Evolutionary conservation across 2,113 vertebrate genomes (phyloP).

Genomic region (Tichodroma muraria): DNA sequence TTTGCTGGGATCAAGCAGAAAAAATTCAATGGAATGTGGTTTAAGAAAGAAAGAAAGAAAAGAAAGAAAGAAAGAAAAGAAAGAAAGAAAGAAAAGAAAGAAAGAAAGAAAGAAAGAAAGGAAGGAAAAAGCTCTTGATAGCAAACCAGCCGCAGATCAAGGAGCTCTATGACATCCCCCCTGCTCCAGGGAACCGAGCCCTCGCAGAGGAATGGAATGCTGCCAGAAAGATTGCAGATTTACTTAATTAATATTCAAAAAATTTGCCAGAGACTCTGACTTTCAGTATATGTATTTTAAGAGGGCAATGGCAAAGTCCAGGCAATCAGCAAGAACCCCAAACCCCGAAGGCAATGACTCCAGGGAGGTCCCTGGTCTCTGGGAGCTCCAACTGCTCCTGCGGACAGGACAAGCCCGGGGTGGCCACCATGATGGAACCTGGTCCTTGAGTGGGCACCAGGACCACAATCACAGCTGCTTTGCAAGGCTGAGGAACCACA

Average conservation of each 20-base stretch:
- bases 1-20: conserved; percentile 28
- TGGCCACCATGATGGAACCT: neutral
- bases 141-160: conserved; percentile 48
- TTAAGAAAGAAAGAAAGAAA: neutral
- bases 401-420: neutral
- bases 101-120: neutral
- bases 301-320: neutral
- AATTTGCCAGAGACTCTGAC: neutral
- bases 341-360: neutral
- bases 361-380: neutral
- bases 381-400: neutral
- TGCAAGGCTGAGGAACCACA: conserved; percentile 4
- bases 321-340: neutral
- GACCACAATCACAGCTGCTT: conserved; percentile 27
- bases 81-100: neutral
- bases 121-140: neutral
- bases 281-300: neutral
- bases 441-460: neutral
- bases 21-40: neutral
- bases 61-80: neutral
- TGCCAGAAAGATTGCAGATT: neutral
- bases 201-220: neutral
- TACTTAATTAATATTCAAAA: neutral
- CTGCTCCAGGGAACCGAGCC: neutral
- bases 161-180: neutral